Conservation (phyloP, 2,888 invertebrate species). For the Siphonodentalium dalli region DNA sequence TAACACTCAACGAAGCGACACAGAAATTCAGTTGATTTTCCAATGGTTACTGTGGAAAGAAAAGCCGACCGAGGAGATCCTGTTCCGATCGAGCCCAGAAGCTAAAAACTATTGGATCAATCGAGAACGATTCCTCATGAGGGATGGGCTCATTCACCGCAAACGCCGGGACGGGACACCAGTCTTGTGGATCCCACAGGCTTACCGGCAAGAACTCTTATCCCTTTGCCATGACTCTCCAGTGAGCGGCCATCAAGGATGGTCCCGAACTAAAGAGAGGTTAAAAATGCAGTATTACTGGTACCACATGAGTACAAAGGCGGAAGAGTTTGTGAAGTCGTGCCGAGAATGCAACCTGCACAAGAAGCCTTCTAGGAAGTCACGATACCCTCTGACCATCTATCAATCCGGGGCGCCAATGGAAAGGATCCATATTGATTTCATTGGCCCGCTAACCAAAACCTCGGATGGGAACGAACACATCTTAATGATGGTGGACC, state of each 20-base stretch:
- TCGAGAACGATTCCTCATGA: background rate
- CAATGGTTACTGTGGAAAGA: background rate
- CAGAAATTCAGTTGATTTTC: background rate
- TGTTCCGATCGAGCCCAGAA: background rate
- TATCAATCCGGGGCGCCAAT: constrained; percentile 76
- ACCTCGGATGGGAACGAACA: constrained; percentile 14
- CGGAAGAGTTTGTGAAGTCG: too few relatives aligned
- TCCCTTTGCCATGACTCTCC: background rate
- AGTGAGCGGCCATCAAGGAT: constrained; percentile 9
- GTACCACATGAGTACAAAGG: background rate
- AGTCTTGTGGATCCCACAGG: background rate
- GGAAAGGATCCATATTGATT: constrained; percentile 19
- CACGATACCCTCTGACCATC: constrained; percentile 66
- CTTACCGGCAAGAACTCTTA: background rate
- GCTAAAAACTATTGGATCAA: constrained; percentile 7
- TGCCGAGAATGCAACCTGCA: background rate
- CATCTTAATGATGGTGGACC: constrained; percentile 17
- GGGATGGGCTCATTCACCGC: too few relatives aligned
- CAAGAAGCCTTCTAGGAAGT: background rate
- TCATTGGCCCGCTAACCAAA: constrained; percentile 14
- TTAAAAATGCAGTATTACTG: constrained; percentile 3
- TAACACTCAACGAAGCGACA: background rate
- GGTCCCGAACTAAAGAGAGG: background rate
- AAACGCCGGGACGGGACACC: too few relatives aligned
- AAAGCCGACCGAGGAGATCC: background rate